A percentile compares a stretch with the other conserved stretches of the same genome.
phyloP scores from a whole-genome alignment of 2,113 vertebrate species.

The Phalacrocorax carbo region DNA sequence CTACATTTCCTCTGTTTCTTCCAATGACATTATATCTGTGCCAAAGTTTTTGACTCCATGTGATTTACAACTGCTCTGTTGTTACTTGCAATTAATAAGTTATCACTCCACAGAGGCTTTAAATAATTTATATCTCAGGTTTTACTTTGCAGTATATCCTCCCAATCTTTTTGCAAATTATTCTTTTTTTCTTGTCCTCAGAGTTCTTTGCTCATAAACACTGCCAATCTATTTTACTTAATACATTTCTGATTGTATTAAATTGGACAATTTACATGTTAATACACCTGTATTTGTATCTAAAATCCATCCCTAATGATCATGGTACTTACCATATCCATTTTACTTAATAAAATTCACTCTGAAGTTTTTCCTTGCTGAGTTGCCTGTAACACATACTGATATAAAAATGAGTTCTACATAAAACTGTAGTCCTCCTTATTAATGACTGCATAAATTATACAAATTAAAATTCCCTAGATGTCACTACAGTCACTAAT shows the following conservation, averaged over 20 bases:
- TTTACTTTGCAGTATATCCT: not conserved
- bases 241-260: conserved; percentile 50
- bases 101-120: conserved; percentile 25
- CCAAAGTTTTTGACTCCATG: not conserved
- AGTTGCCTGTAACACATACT: conserved; percentile 40
- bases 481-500: conserved; percentile 42
- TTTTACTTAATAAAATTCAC: conserved; percentile 60
- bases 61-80: not conserved
- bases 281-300: conserved; percentile 57
- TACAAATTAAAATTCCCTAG: conserved; percentile 64
- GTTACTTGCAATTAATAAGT: conserved; percentile 25
- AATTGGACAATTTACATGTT: conserved; percentile 49
- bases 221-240: conserved; percentile 46
- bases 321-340: conserved; percentile 4
- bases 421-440: conserved; percentile 29
- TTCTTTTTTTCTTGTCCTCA: not conserved
- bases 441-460: conserved; percentile 61
- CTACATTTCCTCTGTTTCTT: not conserved
- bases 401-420: conserved; percentile 55
- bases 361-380: conserved; percentile 52
- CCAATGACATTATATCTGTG: not conserved
- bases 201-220: conserved; percentile 46
- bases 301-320: conserved; percentile 38
- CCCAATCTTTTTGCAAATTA: not conserved
- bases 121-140: conserved; percentile 11